Evolutionary conservation across 2,113 vertebrate genomes (phyloP).

Genomic region (Reinhardtius hippoglossoides): DNA sequence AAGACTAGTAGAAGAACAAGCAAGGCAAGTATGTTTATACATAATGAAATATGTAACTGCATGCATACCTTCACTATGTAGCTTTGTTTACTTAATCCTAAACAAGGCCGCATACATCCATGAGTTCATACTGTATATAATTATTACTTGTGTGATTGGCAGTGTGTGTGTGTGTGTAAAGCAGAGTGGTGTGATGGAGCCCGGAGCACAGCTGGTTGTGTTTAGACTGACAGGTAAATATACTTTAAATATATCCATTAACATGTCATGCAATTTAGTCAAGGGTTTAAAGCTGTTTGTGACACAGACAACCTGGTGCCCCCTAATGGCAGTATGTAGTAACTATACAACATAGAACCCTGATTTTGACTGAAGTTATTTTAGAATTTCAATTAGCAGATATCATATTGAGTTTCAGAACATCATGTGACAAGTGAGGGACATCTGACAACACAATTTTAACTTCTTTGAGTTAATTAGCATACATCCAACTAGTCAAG

Average conservation of each 20-base stretch:
- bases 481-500: too few species aligned
- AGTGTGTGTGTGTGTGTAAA: constrained; percentile 18
- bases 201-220: constrained; percentile 79
- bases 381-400: not conserved
- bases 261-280: constrained; percentile 32
- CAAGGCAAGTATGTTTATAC: not conserved
- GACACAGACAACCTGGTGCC: constrained; percentile 7
- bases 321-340: constrained; percentile 18
- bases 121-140: constrained; percentile 9
- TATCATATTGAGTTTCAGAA: not conserved
- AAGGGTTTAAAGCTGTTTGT: not conserved
- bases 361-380: not conserved
- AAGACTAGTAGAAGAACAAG: not conserved
- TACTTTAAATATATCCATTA: constrained; percentile 52
- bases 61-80: not conserved
- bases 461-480: too few species aligned
- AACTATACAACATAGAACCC: not conserved
- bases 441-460: too few species aligned
- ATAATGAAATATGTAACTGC: constrained; percentile 7
- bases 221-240: constrained; percentile 75
- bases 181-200: constrained; percentile 23
- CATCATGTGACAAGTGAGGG: not conserved
- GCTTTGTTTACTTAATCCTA: not conserved
- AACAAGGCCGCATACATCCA: not conserved
- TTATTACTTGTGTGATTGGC: not conserved